A percentile compares a stretch with the other conserved stretches of the same genome.
Evolutionary conservation across 2,888 invertebrate species (phyloP).

Genomic region (Azorinus chamasolen): DNA sequence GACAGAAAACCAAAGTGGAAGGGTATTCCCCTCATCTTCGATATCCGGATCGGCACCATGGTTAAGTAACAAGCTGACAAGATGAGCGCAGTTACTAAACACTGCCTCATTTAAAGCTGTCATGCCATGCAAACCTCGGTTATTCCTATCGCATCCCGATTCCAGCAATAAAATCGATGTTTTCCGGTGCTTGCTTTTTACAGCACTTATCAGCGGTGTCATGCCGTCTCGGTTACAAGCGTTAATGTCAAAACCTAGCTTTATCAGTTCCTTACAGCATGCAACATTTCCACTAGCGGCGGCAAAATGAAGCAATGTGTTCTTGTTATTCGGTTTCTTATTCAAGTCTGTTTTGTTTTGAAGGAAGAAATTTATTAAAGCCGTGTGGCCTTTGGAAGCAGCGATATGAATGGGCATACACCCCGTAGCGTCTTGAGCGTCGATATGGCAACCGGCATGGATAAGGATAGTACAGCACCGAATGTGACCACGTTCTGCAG

Average conservation of each 20-base stretch:
- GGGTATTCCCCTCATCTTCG: slow-evolving; percentile 80
- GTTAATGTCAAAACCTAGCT: slow-evolving; percentile 73
- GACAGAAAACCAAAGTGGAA: slow-evolving; percentile 85
- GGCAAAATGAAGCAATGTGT: slow-evolving; percentile 81
- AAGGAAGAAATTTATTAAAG: slow-evolving; percentile 79
- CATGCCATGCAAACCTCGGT: slow-evolving; percentile 78
- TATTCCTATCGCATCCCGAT: slow-evolving; percentile 75
- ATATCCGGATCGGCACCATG: slow-evolving; percentile 82
- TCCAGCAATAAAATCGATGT: slow-evolving; percentile 76
- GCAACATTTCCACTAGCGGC: slow-evolving; percentile 79
- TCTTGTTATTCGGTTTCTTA: slow-evolving; percentile 73
- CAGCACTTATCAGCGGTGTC: slow-evolving; percentile 80
- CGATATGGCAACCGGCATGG: slow-evolving; percentile 76
- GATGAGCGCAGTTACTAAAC: slow-evolving; percentile 78
- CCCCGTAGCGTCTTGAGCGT: slow-evolving; percentile 79
- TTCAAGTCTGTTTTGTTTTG: slow-evolving; percentile 73
- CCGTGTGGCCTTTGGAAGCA: slow-evolving; percentile 77
- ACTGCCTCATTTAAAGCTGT: slow-evolving; percentile 85
- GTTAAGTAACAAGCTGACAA: slow-evolving; percentile 80
- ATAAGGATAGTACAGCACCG: slow-evolving; percentile 75
- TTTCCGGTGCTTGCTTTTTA: slow-evolving; percentile 75
- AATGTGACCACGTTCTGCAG: slow-evolving; percentile 78
- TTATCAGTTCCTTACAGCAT: slow-evolving; percentile 75
- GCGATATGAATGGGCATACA: slow-evolving; percentile 83
- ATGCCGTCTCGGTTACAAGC: slow-evolving; percentile 78